Conservation (phyloP, 2,888 invertebrate species). For the Conus canariensis region DNA sequence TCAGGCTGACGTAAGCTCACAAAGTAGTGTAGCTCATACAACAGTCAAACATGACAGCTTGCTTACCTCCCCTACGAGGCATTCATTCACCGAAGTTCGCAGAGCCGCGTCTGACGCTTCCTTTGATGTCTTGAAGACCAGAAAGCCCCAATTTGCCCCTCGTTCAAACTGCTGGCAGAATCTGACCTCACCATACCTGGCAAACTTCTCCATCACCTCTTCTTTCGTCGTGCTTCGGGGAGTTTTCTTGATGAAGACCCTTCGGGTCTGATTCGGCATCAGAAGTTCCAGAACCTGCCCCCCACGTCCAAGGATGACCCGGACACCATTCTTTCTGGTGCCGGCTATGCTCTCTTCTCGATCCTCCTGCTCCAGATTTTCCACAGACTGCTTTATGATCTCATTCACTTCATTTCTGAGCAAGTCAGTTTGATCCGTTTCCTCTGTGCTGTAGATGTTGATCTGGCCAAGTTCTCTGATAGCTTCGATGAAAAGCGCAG, state of each 20-base stretch:
- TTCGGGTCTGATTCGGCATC: constrained; percentile 61
- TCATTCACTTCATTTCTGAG: constrained; percentile 47
- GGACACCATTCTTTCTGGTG: constrained; percentile 43
- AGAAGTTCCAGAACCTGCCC: constrained; percentile 57
- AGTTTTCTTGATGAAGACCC: constrained; percentile 51
- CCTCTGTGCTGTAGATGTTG: constrained; percentile 48
- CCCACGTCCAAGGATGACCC: constrained; percentile 59
- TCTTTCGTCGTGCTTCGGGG: not conserved
- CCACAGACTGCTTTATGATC: constrained; percentile 38
- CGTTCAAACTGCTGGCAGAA: constrained; percentile 48
- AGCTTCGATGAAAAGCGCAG: constrained; percentile 61
- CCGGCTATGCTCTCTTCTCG: not conserved
- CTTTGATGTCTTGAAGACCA: constrained; percentile 52
- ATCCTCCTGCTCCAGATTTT: not conserved
- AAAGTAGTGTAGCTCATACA: too few species aligned
- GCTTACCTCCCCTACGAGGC: constrained; percentile 51
- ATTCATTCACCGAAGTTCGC: constrained; percentile 47
- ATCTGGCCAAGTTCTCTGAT: constrained; percentile 58
- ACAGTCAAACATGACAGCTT: not conserved
- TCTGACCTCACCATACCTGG: constrained; percentile 56
- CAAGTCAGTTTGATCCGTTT: constrained; percentile 35
- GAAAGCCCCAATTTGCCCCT: constrained; percentile 60
- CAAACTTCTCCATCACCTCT: constrained; percentile 50
- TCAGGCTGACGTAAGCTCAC: too few species aligned
- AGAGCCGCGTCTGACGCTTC: constrained; percentile 50